Percentiles rank a stretch among this genome's conserved stretches.
These are phyloP conservation scores for Accipiter cooperii DNA, from an alignment of 2,113 vertebrate genomes.

Conservation along the genomic window DNA sequence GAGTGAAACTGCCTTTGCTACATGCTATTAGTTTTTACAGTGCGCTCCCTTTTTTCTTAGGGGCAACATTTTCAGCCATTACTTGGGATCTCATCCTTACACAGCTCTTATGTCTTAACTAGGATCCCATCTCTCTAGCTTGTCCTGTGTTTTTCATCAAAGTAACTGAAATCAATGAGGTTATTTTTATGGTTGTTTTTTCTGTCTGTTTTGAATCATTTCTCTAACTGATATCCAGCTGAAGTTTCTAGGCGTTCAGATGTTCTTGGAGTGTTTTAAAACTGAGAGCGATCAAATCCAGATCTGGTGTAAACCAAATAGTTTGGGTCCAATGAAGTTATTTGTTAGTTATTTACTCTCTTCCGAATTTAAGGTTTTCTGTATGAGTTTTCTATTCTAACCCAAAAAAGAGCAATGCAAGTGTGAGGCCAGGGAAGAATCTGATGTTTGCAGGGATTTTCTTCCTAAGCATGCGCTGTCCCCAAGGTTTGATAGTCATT, in stretches of 20 bases:
- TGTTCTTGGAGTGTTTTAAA: not conserved
- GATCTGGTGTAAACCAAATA: not conserved
- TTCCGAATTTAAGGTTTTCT: not conserved
- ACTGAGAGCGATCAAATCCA: not conserved
- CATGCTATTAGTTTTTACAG: not conserved
- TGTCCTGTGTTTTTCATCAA: not conserved
- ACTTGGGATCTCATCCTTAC: not conserved
- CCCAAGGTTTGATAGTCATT: not conserved
- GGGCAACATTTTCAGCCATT: not conserved
- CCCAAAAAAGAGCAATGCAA: not conserved
- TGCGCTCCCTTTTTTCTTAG: not conserved
- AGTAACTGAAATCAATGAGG: not conserved
- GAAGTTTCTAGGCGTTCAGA: not conserved
- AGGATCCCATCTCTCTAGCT: not conserved
- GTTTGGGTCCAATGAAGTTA: not conserved
- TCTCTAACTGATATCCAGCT: not conserved
- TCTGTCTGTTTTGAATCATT: not conserved
- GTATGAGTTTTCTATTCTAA: not conserved
- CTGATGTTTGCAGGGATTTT: not conserved
- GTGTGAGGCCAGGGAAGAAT: not conserved
- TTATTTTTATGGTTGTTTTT: not conserved
- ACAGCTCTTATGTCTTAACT: not conserved
- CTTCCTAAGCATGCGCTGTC: not conserved
- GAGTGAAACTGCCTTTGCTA: not conserved
- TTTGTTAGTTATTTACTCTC: not conserved